Base-by-base conservation (phyloP, 2,113 vertebrate species). In the Vidua macroura region DNA sequence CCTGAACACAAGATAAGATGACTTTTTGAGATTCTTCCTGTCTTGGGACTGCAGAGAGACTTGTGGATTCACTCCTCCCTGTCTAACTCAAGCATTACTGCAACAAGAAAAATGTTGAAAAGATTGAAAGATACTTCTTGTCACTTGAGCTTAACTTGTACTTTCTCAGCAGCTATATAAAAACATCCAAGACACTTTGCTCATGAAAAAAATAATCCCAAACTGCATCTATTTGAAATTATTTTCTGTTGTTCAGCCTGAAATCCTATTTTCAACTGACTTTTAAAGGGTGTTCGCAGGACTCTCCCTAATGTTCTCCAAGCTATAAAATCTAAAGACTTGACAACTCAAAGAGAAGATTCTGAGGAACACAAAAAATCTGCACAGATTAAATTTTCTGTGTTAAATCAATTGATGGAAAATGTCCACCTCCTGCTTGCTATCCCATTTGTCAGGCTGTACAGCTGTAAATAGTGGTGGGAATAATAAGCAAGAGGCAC, bases 371-470 rank as follows among this genome's bases (percentile, higher is more conserved):
- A 56, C 43, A 67, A 49, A 49, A 82, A 43, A 21, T 16, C 19
- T 22, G 25, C 11, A 15, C 0, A 16, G 22, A 49, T 2, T 2
- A 55, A 11, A 15, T 33, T 53, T 46, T 62, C 25, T 2, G 0
- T 30, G 23, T 24, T 14, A 67, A 78, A 60, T 3, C 8, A 1
- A 13, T 39, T 39, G 25, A 10, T 75, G 52, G 30, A 64, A 94
- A 89, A 62, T 13, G 28, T 5, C 13, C 49, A 28, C 21, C 9
- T 86, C 52, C 22, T 35, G 20, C 86, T 37, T 63, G 16, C 58
- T 68, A 9, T 43, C 63, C 63, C 24, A 9, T 51, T 22, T 53
- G 28, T 59, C 52, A 27, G 12, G 9, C 12, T 49, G 19, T 43
- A 27, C 13, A 77, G n/a, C 18, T 66, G 15, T 15, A 28, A 58